Base-by-base conservation (phyloP, 2,888 invertebrate species). In the Cerastis leucographa region DNA sequence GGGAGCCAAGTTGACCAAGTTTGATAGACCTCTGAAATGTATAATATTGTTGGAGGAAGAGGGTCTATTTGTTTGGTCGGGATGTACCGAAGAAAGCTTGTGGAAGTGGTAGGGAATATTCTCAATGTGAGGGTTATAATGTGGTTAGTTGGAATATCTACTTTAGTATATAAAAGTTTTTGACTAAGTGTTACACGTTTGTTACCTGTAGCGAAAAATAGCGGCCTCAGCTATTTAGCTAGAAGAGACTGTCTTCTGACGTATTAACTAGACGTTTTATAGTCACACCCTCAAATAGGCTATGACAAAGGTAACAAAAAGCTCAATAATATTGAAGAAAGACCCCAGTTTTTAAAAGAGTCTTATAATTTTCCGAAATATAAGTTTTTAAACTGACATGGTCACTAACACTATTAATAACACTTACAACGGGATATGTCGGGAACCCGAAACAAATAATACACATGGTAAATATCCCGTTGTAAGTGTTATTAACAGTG, bases 1-100 rank as follows among this genome's bases (percentile, higher is more conserved):
- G 88, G 86, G 81, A 79, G 83, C 77, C 71, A 68, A 69, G 12
- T 25, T 73, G 64, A 66, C 83, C 76, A 85, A 76, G 62, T 74
- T 78, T 61, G 40, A 79, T 73, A 76, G 83, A 66, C 46, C 79
- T 56, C 44, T 61, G 17, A 40, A 46, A 69, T 65, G 25, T 42
- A 65, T 67, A 29, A 64, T 35, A 14, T 35, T 66, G 49, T 3
- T 25, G 12, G 22, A 22, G 19, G 14, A 0, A 35, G 17, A 19
- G 2, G 79, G 12, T 62, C 72, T 65, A 75, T 56, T 40, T 29
- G 69, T 65, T 76, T 82, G 70, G 71, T 40, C 67, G 51, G 25
- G 35, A 54, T 76, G n/a, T 78, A 66, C 78, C 71, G 54, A 72
- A 68, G 65, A 74, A 73, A 85, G 64, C 75, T 68, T 46, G 42